These are phyloP conservation scores for Cydia strobilella DNA, from an alignment of 1,140 invertebrate species.

Conservation along the genomic window DNA sequence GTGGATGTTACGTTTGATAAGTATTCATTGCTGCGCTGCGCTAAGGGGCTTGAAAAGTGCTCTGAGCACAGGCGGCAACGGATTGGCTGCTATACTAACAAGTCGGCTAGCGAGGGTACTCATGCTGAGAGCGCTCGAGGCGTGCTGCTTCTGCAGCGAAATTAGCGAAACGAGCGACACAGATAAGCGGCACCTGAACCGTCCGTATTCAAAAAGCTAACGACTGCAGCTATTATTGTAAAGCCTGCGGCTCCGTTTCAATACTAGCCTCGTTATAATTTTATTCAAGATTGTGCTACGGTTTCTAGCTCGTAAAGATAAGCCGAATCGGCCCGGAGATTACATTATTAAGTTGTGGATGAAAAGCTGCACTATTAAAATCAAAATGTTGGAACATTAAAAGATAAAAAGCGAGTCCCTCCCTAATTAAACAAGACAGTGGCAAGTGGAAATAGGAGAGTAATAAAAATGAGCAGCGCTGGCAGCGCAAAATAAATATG, in stretches of 20 bases:
- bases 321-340: slow-evolving; percentile 20
- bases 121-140: slow-evolving; percentile 19
- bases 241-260: slow-evolving; percentile 26
- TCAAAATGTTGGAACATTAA: slow-evolving; percentile 25
- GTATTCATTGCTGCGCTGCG: neutral
- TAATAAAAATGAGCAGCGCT: slow-evolving; percentile 28
- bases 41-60: neutral
- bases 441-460: slow-evolving; percentile 16
- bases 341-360: slow-evolving; percentile 7
- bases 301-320: slow-evolving; percentile 26
- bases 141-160: slow-evolving; percentile 20
- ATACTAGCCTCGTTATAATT: slow-evolving; percentile 27
- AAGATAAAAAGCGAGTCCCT: slow-evolving; percentile 15
- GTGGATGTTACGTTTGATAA: neutral
- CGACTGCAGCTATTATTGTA: slow-evolving; percentile 32
- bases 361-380: slow-evolving; percentile 22
- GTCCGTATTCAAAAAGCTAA: slow-evolving; percentile 25
- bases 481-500: slow-evolving; percentile 30
- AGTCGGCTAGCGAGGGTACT: slow-evolving; percentile 6
- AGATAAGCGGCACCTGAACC: slow-evolving; percentile 27
- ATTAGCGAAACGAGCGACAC: slow-evolving; percentile 29
- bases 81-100: neutral
- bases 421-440: slow-evolving; percentile 30
- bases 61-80: neutral
- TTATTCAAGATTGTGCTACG: slow-evolving; percentile 18